phyloP scores from a whole-genome alignment of 2,888 invertebrate species.

The Embidobia sp. region DNA sequence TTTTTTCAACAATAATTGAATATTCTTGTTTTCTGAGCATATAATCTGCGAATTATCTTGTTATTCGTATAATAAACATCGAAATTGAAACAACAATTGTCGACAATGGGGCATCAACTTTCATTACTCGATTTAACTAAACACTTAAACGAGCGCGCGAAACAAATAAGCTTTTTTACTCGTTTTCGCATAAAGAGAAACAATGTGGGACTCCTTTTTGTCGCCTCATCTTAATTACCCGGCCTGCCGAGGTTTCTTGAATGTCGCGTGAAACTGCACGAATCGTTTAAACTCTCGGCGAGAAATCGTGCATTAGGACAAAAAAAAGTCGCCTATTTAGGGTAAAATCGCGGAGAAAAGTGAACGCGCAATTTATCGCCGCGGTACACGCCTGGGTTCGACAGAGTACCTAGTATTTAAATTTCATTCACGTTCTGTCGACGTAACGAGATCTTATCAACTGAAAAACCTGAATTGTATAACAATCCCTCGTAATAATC shows the following conservation, averaged over 20 bases:
- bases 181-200: constrained; percentile 1
- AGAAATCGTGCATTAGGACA: constrained; percentile 52
- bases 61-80: no score
- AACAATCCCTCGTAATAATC: no score
- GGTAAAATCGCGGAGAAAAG: constrained; percentile 73
- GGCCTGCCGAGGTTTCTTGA: background rate
- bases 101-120: constrained; percentile 10
- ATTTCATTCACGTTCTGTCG: no score
- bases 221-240: constrained; percentile 2
- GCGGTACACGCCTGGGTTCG: no score
- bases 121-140: background rate
- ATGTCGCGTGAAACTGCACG: constrained; percentile 38
- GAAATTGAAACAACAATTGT: no score
- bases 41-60: no score
- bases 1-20: no score
- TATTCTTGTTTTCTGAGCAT: no score
- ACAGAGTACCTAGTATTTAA: no score
- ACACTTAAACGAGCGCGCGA: constrained; percentile 1
- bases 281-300: constrained; percentile 21
- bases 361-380: constrained; percentile 51
- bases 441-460: no score
- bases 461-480: no score
- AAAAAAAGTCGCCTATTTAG: constrained; percentile 57
- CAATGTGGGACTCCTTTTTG: constrained; percentile 5
- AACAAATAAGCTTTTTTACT: constrained; percentile 2